Evolutionary conservation across 2,113 vertebrate species (phyloP), one percentile per base, ranked within the genome.

Genomic region (Bubo scandiacus): DNA sequence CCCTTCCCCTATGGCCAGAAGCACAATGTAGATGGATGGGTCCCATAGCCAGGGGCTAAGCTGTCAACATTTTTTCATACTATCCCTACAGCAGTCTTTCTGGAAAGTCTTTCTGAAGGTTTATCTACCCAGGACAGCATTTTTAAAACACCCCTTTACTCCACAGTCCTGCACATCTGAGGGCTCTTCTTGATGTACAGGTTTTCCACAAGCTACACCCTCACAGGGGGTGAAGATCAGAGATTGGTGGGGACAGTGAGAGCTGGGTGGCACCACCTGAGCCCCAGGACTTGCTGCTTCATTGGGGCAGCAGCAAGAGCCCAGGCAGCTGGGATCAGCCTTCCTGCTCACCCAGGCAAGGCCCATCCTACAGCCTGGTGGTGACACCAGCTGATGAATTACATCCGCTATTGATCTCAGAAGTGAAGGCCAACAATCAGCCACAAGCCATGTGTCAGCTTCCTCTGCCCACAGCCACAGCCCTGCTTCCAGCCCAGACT

Each of bases 161-260:
- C 74, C 32, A 49, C 11, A 71, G 38, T 3, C 26, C 30, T 75
- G 45, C 67, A 36, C 18, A 62, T 38, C 6, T 0, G 0, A 59
- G 4, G 12, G 36, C 4, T 87, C 34, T 77, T 13, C 67, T 54
- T 36, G 30, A 15, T 0, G 2, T 32, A 32, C 9, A 13, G 21
- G 14, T 12, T 52, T 19, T 68, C 14, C 29, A 9, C 0, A 1
- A 86, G 55, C 51, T 54, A 47, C 36, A 43, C n/a, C 34, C 36
- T 66, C 34, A 14, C 4, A 3, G 36, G 12, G 26, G 29, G 6
- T 10, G 9, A 84, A 16, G 70, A 61, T 5, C 68, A 75, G 55
- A 52, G 22, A 6, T 23, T 20, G 0, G 0, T 2, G 1, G 32
- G 83, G n/a, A 67, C 51, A 38, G 32, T 5, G 2, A 14, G 38